A percentile compares a stretch with the other conserved stretches of the same genome.
These are phyloP conservation scores for Oncorhynchus clarkii DNA, from an alignment of 2,113 vertebrate species.

Conservation along the genomic window DNA sequence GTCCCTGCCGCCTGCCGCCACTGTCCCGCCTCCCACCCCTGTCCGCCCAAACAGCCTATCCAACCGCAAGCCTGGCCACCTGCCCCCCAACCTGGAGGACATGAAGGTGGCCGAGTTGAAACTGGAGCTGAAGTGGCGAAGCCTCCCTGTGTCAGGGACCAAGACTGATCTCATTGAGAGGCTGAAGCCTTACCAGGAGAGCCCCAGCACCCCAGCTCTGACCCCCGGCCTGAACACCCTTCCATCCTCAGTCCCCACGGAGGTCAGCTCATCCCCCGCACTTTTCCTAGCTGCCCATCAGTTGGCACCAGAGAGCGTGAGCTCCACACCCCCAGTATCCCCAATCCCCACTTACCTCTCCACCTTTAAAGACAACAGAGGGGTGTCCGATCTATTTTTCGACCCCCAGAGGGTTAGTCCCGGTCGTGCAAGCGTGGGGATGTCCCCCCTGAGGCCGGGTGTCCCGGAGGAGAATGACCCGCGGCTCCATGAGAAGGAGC, in stretches of 20 bases:
- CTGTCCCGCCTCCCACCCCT: conserved; percentile 27
- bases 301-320: conserved; percentile 65
- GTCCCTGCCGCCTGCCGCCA: conserved; percentile 61
- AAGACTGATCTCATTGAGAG: conserved; percentile 95
- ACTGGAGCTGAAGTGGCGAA: conserved; percentile 91
- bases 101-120: conserved; percentile 98
- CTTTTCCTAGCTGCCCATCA: conserved; percentile 47
- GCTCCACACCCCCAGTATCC: conserved; percentile 83
- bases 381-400: conserved; percentile 64
- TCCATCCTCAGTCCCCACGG: conserved; percentile 61
- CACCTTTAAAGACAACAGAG: conserved; percentile 72
- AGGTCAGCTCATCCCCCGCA: conserved; percentile 52
- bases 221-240: conserved; percentile 24
- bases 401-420: conserved; percentile 64
- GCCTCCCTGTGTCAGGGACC: conserved; percentile 94
- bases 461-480: conserved; percentile 83
- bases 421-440: conserved; percentile 58
- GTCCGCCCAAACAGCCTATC: conserved; percentile 72
- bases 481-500: conserved; percentile 94
- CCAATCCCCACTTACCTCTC: conserved; percentile 79
- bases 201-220: conserved; percentile 39
- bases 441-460: conserved; percentile 44
- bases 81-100: conserved; percentile 93
- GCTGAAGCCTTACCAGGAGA: conserved; percentile 90
- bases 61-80: conserved; percentile 82